Conservation (phyloP, 2,888 invertebrate genomes). For the Microplitis deprimator region DNA sequence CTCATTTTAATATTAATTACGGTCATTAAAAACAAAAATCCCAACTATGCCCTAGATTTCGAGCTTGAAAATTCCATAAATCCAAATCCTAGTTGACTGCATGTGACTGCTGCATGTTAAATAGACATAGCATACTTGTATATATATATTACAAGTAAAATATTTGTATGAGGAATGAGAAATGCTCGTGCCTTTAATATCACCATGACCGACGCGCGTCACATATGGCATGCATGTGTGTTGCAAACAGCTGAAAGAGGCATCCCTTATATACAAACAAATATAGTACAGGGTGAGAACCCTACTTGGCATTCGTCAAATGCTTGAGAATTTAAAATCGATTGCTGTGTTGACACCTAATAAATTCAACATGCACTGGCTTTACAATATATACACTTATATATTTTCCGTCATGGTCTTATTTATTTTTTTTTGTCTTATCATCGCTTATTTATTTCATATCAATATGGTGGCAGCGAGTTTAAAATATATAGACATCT, state of each 20-base stretch:
- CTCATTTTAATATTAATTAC: too few relatives aligned
- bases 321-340: constrained; percentile 16
- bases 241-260: not conserved
- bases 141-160: too few relatives aligned
- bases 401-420: too few relatives aligned
- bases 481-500: too few relatives aligned
- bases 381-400: too few relatives aligned
- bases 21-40: not conserved
- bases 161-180: not conserved
- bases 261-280: not conserved
- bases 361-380: too few relatives aligned
- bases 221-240: constrained; percentile 13
- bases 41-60: not conserved
- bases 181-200: constrained; percentile 16
- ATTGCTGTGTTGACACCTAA: constrained; percentile 1
- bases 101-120: not conserved
- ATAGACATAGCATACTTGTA: too few relatives aligned
- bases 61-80: too few relatives aligned
- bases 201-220: constrained; percentile 40
- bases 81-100: not conserved
- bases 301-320: not conserved
- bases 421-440: too few relatives aligned
- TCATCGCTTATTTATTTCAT: too few relatives aligned
- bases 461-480: too few relatives aligned
- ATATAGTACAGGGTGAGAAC: not conserved